A percentile compares a stretch with the other conserved stretches of the same genome.
Evolutionary conservation across 2,113 vertebrate species (phyloP).

Genomic region (Platysternon megacephalum): DNA sequence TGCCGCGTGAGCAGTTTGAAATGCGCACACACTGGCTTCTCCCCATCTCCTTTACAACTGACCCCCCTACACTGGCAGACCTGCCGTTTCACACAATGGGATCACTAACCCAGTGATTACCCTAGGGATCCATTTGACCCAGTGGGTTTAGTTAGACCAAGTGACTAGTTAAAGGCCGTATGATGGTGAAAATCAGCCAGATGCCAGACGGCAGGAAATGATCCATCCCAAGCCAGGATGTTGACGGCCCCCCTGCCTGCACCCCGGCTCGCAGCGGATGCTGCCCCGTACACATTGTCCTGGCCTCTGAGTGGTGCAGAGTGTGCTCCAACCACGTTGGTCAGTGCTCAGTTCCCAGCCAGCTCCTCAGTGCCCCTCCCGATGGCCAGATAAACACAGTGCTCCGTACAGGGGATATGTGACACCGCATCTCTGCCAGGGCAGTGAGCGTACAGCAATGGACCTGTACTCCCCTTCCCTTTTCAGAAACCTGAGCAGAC

Average conservation of each 20-base stretch:
- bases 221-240: not conserved
- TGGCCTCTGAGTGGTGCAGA: not conserved
- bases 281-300: not conserved
- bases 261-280: not conserved
- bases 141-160: not conserved
- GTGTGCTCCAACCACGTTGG: not conserved
- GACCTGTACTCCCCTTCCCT: not conserved
- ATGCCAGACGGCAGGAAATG: not conserved
- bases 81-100: not conserved
- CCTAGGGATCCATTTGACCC: not conserved
- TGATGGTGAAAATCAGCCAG: not conserved
- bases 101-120: not conserved
- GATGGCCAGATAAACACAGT: not conserved
- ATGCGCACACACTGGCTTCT: not conserved
- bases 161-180: not conserved
- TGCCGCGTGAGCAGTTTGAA: not conserved
- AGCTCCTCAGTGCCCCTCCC: not conserved
- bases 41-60: not conserved
- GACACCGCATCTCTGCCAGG: not conserved
- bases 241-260: not conserved
- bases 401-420: not conserved
- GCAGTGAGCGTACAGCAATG: not conserved
- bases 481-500: not conserved
- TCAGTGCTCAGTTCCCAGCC: not conserved
- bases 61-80: not conserved